Conservation (phyloP, 2,113 vertebrate genomes). For the Prochilodus magdalenae region DNA sequence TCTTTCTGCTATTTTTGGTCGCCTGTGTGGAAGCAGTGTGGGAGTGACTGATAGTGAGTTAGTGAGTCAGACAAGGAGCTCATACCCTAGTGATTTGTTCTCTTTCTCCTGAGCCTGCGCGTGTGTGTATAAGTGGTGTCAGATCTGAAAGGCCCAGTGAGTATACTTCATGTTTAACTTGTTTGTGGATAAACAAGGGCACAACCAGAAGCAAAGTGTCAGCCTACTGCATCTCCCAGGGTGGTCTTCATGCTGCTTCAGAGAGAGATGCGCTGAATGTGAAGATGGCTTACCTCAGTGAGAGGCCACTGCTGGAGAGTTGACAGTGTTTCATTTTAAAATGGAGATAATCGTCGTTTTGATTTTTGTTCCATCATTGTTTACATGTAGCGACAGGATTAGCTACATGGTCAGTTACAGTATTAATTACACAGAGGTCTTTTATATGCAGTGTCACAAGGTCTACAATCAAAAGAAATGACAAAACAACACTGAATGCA, state of each 20-base stretch:
- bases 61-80: constrained; percentile 45
- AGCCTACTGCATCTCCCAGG: constrained; percentile 12
- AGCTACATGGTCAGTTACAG: too few species aligned
- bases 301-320: too few species aligned
- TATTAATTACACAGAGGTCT: too few species aligned
- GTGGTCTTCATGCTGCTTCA: constrained; percentile 16
- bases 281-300: not conserved
- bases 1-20: constrained; percentile 45
- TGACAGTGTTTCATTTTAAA: too few species aligned
- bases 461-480: too few species aligned
- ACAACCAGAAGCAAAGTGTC: constrained; percentile 4
- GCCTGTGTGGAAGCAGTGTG: constrained; percentile 40
- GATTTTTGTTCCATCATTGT: too few species aligned
- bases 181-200: constrained; percentile 38
- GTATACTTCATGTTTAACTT: constrained; percentile 15
- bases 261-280: constrained; percentile 28
- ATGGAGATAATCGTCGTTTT: too few species aligned
- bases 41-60: constrained; percentile 41
- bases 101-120: constrained; percentile 13
- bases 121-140: constrained; percentile 21
- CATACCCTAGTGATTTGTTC: constrained; percentile 37
- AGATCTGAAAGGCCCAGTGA: not conserved
- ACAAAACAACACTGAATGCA: too few species aligned
- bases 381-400: too few species aligned
- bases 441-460: too few species aligned